phyloP scores from a whole-genome alignment of 2,797 vertebrate species.

The Labroides dimidiatus region DNA sequence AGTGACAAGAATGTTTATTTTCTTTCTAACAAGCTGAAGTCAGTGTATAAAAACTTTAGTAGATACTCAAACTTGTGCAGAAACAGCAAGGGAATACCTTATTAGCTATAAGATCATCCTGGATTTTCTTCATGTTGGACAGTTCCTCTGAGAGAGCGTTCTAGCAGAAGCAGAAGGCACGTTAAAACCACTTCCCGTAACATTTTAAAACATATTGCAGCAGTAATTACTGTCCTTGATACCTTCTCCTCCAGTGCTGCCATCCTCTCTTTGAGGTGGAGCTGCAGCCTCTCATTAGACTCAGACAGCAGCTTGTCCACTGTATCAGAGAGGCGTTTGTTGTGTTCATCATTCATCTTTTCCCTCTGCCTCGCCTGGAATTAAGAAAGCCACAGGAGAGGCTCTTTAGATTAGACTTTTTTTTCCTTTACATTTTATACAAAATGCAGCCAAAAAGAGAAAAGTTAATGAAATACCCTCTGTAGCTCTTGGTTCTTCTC shows the following conservation, averaged over 20 bases:
- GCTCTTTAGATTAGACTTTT: background rate
- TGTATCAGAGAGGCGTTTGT: conserved; percentile 93
- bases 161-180: conserved; percentile 67
- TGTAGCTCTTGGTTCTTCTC: conserved; percentile 96
- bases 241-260: conserved; percentile 96
- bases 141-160: conserved; percentile 94
- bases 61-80: background rate
- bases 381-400: background rate
- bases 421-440: background rate
- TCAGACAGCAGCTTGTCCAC: conserved; percentile 95
- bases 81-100: conserved; percentile 80
- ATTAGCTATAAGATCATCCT: conserved; percentile 92
- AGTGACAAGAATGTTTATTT: background rate
- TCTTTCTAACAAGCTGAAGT: background rate
- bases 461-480: conserved; percentile 76
- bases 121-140: conserved; percentile 95
- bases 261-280: conserved; percentile 96
- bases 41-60: background rate
- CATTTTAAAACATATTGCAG: background rate
- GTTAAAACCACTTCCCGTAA: background rate
- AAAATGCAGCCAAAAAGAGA: background rate
- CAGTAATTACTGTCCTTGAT: background rate
- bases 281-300: conserved; percentile 93
- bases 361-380: conserved; percentile 92
- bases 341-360: conserved; percentile 97